A percentile compares a stretch with the other conserved stretches of the same genome.
These are phyloP conservation scores for Isichthys henryi DNA, from an alignment of 2,113 vertebrate species.

Conservation along the genomic window DNA sequence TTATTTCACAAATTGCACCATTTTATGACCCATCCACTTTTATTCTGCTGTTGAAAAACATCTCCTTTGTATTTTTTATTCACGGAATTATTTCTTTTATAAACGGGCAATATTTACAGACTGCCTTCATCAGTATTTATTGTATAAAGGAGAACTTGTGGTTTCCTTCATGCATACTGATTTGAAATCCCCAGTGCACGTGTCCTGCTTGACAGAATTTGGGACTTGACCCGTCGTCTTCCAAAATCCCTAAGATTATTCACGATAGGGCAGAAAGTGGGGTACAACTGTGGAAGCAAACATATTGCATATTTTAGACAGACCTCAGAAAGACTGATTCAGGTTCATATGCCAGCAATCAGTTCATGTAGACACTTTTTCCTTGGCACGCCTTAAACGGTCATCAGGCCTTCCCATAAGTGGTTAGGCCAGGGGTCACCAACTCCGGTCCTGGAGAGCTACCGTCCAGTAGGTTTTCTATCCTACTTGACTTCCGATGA, in stretches of 20 bases:
- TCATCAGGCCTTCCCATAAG: neutral
- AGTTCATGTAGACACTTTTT: neutral
- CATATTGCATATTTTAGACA: neutral
- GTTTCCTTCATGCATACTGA: neutral
- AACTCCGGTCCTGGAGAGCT: no score
- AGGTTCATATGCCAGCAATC: neutral
- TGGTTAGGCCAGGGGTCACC: no score
- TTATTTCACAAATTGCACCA: neutral
- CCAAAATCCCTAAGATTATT: neutral
- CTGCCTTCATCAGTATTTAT: neutral
- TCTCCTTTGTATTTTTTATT: neutral
- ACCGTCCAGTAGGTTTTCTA: no score
- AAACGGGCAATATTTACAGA: neutral
- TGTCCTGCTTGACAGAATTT: conserved; percentile 3
- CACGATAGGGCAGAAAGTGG: neutral
- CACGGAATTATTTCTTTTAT: neutral
- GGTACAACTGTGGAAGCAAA: neutral
- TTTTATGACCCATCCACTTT: neutral
- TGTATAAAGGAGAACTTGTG: neutral
- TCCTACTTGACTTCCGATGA: no score
- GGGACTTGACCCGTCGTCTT: neutral
- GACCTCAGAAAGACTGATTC: neutral
- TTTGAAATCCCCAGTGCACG: neutral
- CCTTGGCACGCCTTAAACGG: neutral
- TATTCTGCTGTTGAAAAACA: neutral